Evolutionary conservation across 2,888 invertebrate species (phyloP), one percentile per base, ranked within the genome.

Genomic region (Leucoptera coffeella): DNA sequence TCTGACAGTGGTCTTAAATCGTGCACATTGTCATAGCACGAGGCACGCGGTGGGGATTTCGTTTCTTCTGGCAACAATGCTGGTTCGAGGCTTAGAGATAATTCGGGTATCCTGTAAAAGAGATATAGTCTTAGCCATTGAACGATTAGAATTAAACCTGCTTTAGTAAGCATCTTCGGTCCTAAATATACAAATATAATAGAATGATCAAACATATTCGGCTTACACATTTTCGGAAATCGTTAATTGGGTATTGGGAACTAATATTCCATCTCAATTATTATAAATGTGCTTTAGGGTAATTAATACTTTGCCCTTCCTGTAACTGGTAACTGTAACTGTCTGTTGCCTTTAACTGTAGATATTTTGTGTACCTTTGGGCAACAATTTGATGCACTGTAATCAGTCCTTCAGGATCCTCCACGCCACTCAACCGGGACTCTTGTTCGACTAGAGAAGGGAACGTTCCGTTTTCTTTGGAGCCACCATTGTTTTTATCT

Each of bases 1-100:
- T 65, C 69, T 11, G 69, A 69, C 27, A 69, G 40, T 11, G 69
- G 69, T 34, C 69, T 47, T 12, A 67, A 40, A 27, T 77, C 76
- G 32, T 85, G 85, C 2, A 87, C 85, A 47, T 88, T 88, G 51
- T 88, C 87, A 43, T 88, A 88, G 29, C 86, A 80, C 1, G 87
- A 87, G 34, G 80, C 78, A 26, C 82, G 62, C 22, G 73, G 74
- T 8, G 73, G 59, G 0, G 61, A 56, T 4, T 58, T 45, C n/a
- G 50, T 48, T 39, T 61, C 64, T 29, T 65, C 67, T 2, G 65
- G 56, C 17, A 65, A 35, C 17, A 57, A 54, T 1, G 42, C 41
- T 2, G 69, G 59, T 29, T 77, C 77, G 1, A 79, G 73, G 38
- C 80, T 80, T 30, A 87, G 58, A 20, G 76, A 73, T 35, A 88